Conservation (phyloP, 2,888 invertebrate genomes). For the Ectemnius cavifrons region DNA sequence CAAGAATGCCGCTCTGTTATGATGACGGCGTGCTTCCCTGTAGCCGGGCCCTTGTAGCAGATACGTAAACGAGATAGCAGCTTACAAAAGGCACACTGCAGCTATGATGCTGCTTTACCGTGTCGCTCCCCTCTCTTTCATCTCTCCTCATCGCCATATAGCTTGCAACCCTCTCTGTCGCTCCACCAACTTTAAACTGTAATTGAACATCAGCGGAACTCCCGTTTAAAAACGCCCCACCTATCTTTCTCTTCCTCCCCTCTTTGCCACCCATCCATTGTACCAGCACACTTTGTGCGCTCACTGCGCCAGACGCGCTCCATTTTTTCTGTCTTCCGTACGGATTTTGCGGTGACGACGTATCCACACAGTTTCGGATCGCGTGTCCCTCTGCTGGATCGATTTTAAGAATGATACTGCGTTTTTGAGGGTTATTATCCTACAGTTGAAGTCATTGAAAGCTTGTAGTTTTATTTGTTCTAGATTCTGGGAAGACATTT, state of each 20-base stretch:
- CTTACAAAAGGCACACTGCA: constrained; percentile 69
- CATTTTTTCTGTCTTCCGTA: background rate
- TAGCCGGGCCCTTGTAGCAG: constrained; percentile 55
- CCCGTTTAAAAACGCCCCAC: constrained; percentile 55
- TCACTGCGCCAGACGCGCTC: too few species aligned
- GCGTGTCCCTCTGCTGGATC: too few species aligned
- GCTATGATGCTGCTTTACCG: constrained; percentile 48
- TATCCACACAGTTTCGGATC: too few species aligned
- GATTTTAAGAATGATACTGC: too few species aligned
- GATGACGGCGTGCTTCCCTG: constrained; percentile 42
- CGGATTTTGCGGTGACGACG: too few species aligned
- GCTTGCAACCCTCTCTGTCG: constrained; percentile 38
- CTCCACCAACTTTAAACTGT: constrained; percentile 70
- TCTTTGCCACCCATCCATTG: background rate
- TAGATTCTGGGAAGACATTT: too few species aligned
- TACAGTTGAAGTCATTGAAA: too few species aligned
- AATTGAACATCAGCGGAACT: constrained; percentile 72
- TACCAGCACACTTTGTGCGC: background rate
- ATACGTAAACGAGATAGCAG: constrained; percentile 72
- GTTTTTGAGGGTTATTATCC: too few species aligned
- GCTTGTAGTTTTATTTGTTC: too few species aligned
- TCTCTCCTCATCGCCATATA: constrained; percentile 19
- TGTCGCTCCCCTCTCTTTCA: constrained; percentile 27
- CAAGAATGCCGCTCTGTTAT: constrained; percentile 62
- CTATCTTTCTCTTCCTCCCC: background rate